Evolutionary conservation across 2,113 vertebrate genomes (phyloP).

Genomic region (Crotalus tigris): DNA sequence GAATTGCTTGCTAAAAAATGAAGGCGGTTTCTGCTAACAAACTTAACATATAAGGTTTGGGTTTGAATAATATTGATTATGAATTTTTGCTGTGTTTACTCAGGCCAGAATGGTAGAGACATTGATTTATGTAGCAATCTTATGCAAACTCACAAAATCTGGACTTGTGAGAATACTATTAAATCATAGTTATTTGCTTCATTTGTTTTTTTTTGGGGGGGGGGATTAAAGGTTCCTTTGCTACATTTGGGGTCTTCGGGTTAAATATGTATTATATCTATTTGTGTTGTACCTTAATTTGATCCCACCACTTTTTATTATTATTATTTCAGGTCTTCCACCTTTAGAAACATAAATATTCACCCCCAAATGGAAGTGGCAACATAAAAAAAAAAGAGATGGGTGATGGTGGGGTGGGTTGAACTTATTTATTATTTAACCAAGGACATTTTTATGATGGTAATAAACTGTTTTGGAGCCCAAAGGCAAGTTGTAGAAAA

Average conservation of each 20-base stretch:
- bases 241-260: background rate
- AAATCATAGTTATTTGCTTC: background rate
- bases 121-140: background rate
- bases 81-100: background rate
- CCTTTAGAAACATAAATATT: constrained; percentile 44
- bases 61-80: background rate
- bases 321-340: constrained; percentile 23
- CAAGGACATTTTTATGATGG: constrained; percentile 45
- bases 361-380: constrained; percentile 32
- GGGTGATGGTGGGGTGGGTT: background rate
- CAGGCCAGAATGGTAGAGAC: background rate
- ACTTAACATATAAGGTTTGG: background rate
- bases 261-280: background rate
- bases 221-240: fast-evolving
- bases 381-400: constrained; percentile 19
- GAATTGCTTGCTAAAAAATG: background rate
- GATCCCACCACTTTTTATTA: constrained; percentile 17
- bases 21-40: background rate
- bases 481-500: constrained; percentile 45
- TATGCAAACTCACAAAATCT: background rate
- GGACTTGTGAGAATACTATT: background rate
- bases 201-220: background rate
- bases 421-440: constrained; percentile 47
- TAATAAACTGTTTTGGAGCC: constrained; percentile 50
- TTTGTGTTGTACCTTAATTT: background rate